Base-by-base conservation (phyloP, 2,797 vertebrate species). In the Platalea minor region DNA sequence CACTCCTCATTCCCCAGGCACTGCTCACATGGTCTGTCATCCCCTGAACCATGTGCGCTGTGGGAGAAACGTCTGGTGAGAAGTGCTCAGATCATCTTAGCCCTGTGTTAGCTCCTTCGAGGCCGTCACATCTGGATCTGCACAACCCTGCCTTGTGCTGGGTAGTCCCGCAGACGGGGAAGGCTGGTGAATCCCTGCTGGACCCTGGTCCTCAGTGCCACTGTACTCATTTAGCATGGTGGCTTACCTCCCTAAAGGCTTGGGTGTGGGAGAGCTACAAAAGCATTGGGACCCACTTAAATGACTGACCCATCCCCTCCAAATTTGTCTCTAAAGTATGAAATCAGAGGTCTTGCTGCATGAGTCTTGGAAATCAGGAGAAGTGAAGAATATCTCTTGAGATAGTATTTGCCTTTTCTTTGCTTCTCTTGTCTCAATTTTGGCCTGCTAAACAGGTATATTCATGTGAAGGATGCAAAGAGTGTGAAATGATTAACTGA, bases 31-130 rank as follows among this genome's bases (percentile, higher is more conserved):
- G 15, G 29, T 57, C 50, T 59, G 11, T 51, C 37, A n/a, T 57
- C 33, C 37, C 11, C 43, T 57, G 54, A 45, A 29, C 33, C 2
- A 1, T 1, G 0, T 26, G 3, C 53, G 10, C 29, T 53, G 39
- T 12, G 46, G 18, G 5, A 67, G 67, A 60, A 73, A 31, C 0
- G 4, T 61, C 48, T 68, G n/a, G 28, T 50, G 69, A 57, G 56
- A 57, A 63, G 48, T 63, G 17, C 54, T 86, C 0, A 1, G 31
- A 17, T 50, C 48, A 19, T 23, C 37, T 69, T 31, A 63, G 23
- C 17, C 11, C 48, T 67, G 21, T 67, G 46, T 61, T 74, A 60
- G 26, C 54, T 54, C 13, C 16, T 68, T 69, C 28, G 33, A 45
- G 37, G 50, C 20, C 63, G 39, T 28, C 2, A 1, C 14, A 3